These are phyloP conservation scores for Agrypnia vestita DNA, from an alignment of 1,140 invertebrate species.

Conservation along the genomic window DNA sequence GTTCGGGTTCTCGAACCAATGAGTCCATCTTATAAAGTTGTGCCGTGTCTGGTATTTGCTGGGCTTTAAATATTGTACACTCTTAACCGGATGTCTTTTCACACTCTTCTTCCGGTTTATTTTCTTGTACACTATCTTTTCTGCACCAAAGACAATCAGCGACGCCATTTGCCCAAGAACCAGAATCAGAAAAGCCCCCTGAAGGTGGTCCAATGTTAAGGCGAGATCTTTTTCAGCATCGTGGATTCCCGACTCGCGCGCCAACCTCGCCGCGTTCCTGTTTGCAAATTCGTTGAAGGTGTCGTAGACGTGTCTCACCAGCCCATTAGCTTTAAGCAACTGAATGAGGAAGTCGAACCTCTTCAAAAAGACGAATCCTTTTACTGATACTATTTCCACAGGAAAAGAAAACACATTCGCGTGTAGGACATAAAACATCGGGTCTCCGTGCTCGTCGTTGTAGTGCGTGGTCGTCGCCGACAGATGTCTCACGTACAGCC, in stretches of 20 bases:
- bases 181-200: constrained; percentile 55
- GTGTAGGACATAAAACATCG: constrained; percentile 48
- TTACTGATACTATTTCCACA: constrained; percentile 55
- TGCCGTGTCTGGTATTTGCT: constrained; percentile 15
- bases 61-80: neutral
- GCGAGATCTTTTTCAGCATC: constrained; percentile 15
- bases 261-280: constrained; percentile 44
- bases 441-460: constrained; percentile 53
- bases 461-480: constrained; percentile 48
- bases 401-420: constrained; percentile 58
- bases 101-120: neutral
- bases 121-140: constrained; percentile 25
- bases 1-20: constrained; percentile 1
- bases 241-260: constrained; percentile 23
- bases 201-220: constrained; percentile 50
- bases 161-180: constrained; percentile 36
- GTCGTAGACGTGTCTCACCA: constrained; percentile 42
- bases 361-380: constrained; percentile 55
- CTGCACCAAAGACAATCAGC: constrained; percentile 43
- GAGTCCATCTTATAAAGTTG: constrained; percentile 24
- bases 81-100: neutral
- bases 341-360: constrained; percentile 49
- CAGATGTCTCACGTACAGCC: constrained; percentile 53
- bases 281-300: constrained; percentile 40
- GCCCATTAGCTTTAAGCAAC: constrained; percentile 49